phyloP scores from a whole-genome alignment of 2,888 invertebrate genomes.

The Phasia obesa region DNA sequence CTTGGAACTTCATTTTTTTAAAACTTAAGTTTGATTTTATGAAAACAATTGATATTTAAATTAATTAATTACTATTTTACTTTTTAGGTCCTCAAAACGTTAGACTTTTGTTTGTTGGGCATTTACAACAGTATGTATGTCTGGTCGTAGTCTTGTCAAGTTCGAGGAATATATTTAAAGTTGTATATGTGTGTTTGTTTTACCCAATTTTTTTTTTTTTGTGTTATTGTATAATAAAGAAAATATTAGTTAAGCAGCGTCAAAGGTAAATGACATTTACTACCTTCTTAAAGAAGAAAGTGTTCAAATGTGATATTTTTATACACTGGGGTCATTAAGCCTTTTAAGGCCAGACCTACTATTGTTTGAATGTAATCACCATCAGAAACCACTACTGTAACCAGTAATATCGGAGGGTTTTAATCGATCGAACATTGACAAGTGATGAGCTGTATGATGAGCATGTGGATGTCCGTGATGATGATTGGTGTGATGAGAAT shows the following conservation, averaged over 20 bases:
- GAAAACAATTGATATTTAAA: background rate
- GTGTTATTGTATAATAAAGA: no score
- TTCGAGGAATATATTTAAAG: background rate
- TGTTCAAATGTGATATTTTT: constrained; percentile 1
- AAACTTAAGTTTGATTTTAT: background rate
- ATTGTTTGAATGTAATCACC: constrained; percentile 52
- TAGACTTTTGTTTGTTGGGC: background rate
- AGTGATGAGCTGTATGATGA: constrained; percentile 78
- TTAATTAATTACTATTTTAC: background rate
- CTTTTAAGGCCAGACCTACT: constrained; percentile 23
- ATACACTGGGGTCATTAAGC: constrained; percentile 25
- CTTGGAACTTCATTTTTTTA: no score
- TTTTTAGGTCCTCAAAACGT: background rate
- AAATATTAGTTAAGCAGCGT: background rate
- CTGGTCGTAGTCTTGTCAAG: background rate
- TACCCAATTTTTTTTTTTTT: background rate
- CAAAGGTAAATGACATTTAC: constrained; percentile 18
- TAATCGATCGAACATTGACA: constrained; percentile 83
- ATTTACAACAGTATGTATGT: no score
- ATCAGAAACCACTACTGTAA: constrained; percentile 83
- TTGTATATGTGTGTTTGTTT: background rate
- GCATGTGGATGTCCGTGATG: constrained; percentile 72
- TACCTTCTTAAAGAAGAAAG: constrained; percentile 11
- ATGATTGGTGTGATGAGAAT: constrained; percentile 50
- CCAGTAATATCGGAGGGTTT: constrained; percentile 84